A percentile compares a stretch with the other conserved stretches of the same genome.
Conservation (phyloP, 2,797 vertebrate genomes). For the Gouania willdenowi region DNA sequence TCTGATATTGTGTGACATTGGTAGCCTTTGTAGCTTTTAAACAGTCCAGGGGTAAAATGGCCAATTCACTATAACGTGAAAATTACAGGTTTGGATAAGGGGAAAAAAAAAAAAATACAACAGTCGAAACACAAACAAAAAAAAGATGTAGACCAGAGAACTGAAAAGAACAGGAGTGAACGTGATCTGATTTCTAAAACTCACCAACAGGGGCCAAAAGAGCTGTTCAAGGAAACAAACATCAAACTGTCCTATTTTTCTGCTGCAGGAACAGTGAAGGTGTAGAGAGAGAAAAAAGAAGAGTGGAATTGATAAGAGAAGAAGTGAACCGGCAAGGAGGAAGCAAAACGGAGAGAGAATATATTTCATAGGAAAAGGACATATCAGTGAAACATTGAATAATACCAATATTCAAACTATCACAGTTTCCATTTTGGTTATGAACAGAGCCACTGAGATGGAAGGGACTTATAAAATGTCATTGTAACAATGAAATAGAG, state of each 20-base stretch:
- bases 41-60: not conserved
- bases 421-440: conserved; percentile 49
- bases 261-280: conserved; percentile 5
- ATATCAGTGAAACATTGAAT: conserved; percentile 38
- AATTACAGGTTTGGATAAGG: too few species aligned
- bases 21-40: not conserved
- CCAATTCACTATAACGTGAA: too few species aligned
- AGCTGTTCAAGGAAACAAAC: conserved; percentile 52
- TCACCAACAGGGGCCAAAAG: conserved; percentile 19
- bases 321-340: not conserved
- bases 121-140: too few species aligned
- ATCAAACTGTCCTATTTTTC: conserved; percentile 43
- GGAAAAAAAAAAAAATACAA: too few species aligned
- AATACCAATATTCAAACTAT: conserved; percentile 46
- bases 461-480: too few species aligned
- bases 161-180: conserved; percentile 6
- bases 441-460: conserved; percentile 55
- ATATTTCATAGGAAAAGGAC: conserved; percentile 14
- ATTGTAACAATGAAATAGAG: too few species aligned
- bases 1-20: conserved; percentile 12
- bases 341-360: not conserved
- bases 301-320: conserved; percentile 2
- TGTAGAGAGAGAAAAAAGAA: conserved; percentile 7
- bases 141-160: not conserved
- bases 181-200: conserved; percentile 24